Evolutionary conservation across 2,113 vertebrate genomes (phyloP), one percentile per base, ranked within the genome.

Genomic region (Chinchilla lanigera): DNA sequence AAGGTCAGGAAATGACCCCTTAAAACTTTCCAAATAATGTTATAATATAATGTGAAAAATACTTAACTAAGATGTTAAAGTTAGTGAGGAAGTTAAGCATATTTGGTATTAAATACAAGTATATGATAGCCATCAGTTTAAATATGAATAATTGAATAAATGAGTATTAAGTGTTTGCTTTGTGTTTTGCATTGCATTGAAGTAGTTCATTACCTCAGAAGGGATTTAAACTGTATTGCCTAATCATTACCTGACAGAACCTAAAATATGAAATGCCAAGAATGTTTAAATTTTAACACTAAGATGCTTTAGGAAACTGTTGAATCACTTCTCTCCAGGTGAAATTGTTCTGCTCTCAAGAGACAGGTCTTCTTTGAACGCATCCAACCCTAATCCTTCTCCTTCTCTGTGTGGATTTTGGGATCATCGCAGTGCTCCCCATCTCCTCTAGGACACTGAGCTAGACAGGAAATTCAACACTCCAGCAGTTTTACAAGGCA

Each of bases 111-210:
- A 78, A 78, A 78, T 78, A 33, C 7, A 93, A 52, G 60, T 63
- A 24, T 16, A 11, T 86, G 19, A 26, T 80, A 81, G 26, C 5
- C 38, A 77, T 50, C 61, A 41, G 3, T 86, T 19, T 77, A 91
- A 91, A 61, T 85, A 22, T 77, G 26, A 95, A 91, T 80, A 80
- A 84, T 28, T 83, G 20, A 90, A 81, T 30, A 47, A 88, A 73
- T 52, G 3, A 73, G 12, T 93, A 91, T 75, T 16, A 82, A 80
- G 0, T 38, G 35, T 85, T 85, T 93, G 5, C 4, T 28, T 28
- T 30, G 44, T 71, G 28, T 7, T 86, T 82, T 67, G 22, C 22
- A 84, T 89, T 73, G 20, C 3, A 63, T 89, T 86, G 50, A 81
- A 86, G 2, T 44, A 86, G 71, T 12, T 95, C 44, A 83, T 67